These are phyloP conservation scores for Jordanella pulchra DNA, from an alignment of 2,797 vertebrate species.

Conservation along the genomic window DNA sequence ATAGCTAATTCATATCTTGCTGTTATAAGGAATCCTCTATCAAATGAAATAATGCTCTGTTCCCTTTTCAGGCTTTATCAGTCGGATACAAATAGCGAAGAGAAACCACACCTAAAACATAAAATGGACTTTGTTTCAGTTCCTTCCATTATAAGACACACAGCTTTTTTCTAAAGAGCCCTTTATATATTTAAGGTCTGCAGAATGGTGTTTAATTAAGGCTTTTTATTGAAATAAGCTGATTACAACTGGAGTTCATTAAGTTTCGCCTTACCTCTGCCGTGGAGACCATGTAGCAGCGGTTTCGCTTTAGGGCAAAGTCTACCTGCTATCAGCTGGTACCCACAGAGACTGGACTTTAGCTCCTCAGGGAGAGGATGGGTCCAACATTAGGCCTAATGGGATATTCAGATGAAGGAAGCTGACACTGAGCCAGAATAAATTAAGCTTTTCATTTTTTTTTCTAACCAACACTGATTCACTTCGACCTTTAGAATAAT, in stretches of 20 bases:
- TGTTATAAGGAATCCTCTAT: not conserved
- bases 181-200: not conserved
- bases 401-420: slow-evolving; percentile 53
- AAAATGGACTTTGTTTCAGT: slow-evolving; percentile 20
- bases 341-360: slow-evolving; percentile 66
- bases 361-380: slow-evolving; percentile 43
- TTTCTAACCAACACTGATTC: slow-evolving; percentile 13
- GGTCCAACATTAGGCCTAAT: slow-evolving; percentile 62
- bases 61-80: not conserved
- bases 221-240: not conserved
- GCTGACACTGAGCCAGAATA: slow-evolving; percentile 38
- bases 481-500: slow-evolving; percentile 15
- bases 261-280: slow-evolving; percentile 60
- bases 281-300: slow-evolving; percentile 33
- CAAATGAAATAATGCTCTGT: slow-evolving; percentile 7
- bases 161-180: not conserved
- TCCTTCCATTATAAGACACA: not conserved
- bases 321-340: slow-evolving; percentile 71
- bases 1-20: slow-evolving; percentile 12
- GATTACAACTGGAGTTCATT: slow-evolving; percentile 17
- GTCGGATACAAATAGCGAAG: not conserved
- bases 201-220: slow-evolving; percentile 7
- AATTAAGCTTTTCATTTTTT: slow-evolving; percentile 17
- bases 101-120: not conserved
- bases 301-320: slow-evolving; percentile 71